Evolutionary conservation across 2,888 invertebrate genomes (phyloP).

Genomic region (Pherbina coryleti): DNA sequence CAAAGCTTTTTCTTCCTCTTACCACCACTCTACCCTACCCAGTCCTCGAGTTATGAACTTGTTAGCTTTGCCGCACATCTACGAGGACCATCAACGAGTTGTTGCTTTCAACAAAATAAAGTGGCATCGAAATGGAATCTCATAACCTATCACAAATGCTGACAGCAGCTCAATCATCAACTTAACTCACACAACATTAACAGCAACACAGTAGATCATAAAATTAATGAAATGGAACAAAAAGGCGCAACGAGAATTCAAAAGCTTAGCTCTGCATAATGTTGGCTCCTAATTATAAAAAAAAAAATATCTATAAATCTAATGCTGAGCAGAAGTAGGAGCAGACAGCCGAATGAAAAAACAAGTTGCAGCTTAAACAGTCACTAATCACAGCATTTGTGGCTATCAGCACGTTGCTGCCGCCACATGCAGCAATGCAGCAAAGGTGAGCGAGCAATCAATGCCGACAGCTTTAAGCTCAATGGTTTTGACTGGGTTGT

Average conservation of each 20-base stretch:
- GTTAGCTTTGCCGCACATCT: neutral
- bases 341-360: neutral
- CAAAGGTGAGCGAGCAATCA: neutral
- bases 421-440: neutral
- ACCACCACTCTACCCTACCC: too few relatives aligned
- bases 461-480: neutral
- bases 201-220: neutral
- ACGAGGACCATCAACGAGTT: neutral
- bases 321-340: too few relatives aligned
- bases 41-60: neutral
- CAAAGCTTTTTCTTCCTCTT: too few relatives aligned
- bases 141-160: neutral
- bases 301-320: neutral
- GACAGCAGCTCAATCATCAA: neutral
- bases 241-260: neutral
- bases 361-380: neutral
- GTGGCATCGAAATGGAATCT: neutral
- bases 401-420: neutral
- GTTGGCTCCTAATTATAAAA: neutral
- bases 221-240: constrained; percentile 19
- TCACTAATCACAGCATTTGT: neutral
- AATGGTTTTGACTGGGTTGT: constrained; percentile 10
- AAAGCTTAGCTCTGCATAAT: constrained; percentile 1
- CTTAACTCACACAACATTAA: neutral
- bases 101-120: neutral